Conservation (phyloP, 2,113 vertebrate genomes). For the Lepus timidus region DNA sequence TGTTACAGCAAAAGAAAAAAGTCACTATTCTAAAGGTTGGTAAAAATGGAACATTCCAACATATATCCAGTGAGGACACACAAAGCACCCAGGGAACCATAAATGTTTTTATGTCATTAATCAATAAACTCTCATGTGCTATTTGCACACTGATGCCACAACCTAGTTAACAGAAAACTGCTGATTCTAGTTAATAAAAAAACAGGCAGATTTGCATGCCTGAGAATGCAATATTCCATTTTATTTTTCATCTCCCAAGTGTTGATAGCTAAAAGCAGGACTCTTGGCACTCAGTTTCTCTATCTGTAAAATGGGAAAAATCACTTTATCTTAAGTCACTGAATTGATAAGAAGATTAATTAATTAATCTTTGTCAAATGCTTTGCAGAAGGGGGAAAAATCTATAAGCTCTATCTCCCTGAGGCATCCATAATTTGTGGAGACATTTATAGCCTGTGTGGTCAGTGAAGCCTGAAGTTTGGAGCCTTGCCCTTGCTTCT, state of each 20-base stretch:
- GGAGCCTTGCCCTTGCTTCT: constrained; percentile 20
- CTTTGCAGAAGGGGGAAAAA: background rate
- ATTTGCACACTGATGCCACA: background rate
- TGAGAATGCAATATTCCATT: background rate
- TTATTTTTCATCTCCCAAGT: constrained; percentile 8
- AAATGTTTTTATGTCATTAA: background rate
- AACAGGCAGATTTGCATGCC: background rate
- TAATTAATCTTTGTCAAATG: constrained; percentile 43
- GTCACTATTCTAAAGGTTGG: background rate
- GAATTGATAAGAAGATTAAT: background rate
- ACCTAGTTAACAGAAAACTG: background rate
- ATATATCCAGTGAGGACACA: background rate
- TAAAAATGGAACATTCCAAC: background rate
- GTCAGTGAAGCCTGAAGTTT: constrained; percentile 47
- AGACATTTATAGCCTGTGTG: constrained; percentile 48
- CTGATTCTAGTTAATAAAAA: too few species aligned
- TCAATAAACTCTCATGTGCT: background rate
- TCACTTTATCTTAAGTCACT: background rate
- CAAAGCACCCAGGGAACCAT: background rate
- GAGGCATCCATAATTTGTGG: constrained; percentile 40
- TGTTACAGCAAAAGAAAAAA: background rate
- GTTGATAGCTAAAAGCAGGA: background rate
- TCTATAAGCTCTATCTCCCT: constrained; percentile 4
- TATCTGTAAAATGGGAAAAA: constrained; percentile 62
- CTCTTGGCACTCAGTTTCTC: constrained; percentile 44